These are phyloP conservation scores for Halichoerus grypus DNA, from an alignment of 2,113 vertebrate genomes.

Conservation along the genomic window DNA sequence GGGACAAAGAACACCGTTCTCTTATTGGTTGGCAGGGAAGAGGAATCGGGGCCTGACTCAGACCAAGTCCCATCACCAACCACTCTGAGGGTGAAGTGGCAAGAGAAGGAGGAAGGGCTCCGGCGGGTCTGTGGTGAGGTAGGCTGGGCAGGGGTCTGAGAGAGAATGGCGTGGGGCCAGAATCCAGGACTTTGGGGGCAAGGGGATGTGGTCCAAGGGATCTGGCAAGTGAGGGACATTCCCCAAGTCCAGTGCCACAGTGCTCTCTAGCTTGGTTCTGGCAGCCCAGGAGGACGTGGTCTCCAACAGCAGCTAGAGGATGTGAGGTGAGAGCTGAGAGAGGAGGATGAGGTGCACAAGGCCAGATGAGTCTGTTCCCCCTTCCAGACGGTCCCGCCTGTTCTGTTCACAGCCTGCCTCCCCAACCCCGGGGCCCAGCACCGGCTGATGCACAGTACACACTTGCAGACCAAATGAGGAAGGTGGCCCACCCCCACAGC, in stretches of 20 bases:
- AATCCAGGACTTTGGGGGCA: not conserved
- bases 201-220: not conserved
- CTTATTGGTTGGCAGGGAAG: slow-evolving; percentile 68
- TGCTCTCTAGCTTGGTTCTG: not conserved
- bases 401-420: not conserved
- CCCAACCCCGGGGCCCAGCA: not conserved
- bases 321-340: not conserved
- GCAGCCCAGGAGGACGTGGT: not conserved
- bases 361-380: not conserved
- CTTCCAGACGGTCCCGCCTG: not conserved
- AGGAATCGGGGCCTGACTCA: not conserved
- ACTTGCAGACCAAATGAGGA: not conserved
- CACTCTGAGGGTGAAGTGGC: slow-evolving; percentile 74
- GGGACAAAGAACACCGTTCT: not conserved
- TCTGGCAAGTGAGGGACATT: not conserved
- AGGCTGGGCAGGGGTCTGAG: slow-evolving; percentile 42
- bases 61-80: not conserved
- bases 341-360: not conserved
- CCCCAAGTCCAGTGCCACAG: not conserved
- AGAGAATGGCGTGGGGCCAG: not conserved
- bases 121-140: slow-evolving; percentile 88
- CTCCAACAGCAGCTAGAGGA: not conserved
- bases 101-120: slow-evolving; percentile 77
- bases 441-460: not conserved
- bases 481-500: not conserved